A percentile compares a stretch with the other conserved stretches of the same genome.
These are phyloP conservation scores for Amyelois transitella DNA, from an alignment of 1,140 invertebrate species.

Conservation along the genomic window DNA sequence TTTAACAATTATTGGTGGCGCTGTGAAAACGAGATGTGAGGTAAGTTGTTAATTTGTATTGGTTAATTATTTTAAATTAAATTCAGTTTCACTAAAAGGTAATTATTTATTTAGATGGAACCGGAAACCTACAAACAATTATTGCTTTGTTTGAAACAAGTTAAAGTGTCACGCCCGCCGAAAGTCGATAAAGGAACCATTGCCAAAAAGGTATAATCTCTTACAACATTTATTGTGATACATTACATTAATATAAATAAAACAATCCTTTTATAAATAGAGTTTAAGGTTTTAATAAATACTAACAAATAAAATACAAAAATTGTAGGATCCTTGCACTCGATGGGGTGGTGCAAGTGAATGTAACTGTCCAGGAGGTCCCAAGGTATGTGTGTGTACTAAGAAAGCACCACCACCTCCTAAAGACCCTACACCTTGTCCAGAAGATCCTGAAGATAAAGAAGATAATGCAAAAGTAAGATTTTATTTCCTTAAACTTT, in stretches of 20 bases:
- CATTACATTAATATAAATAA: too few species aligned
- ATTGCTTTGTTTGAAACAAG: conserved; percentile 50
- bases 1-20: conserved; percentile 59
- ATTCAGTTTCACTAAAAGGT: too few species aligned
- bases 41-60: conserved; percentile 22
- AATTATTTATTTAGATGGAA: conserved; percentile 39
- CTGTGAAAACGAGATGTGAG: conserved; percentile 64
- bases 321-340: conserved; percentile 39
- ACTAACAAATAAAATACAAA: not conserved
- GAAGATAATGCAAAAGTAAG: conserved; percentile 26
- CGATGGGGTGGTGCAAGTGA: conserved; percentile 46
- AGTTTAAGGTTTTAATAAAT: too few species aligned
- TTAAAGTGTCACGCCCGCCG: conserved; percentile 26
- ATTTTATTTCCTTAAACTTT: too few species aligned
- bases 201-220: conserved; percentile 42
- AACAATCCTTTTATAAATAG: not conserved
- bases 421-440: conserved; percentile 27
- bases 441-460: conserved; percentile 17
- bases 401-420: conserved; percentile 32
- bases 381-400: conserved; percentile 41
- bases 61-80: not conserved
- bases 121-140: conserved; percentile 53
- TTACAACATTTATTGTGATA: not conserved
- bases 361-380: conserved; percentile 56
- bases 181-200: conserved; percentile 45